Evolutionary conservation across 2,888 invertebrate genomes (phyloP).

Genomic region (Cancer borealis): DNA sequence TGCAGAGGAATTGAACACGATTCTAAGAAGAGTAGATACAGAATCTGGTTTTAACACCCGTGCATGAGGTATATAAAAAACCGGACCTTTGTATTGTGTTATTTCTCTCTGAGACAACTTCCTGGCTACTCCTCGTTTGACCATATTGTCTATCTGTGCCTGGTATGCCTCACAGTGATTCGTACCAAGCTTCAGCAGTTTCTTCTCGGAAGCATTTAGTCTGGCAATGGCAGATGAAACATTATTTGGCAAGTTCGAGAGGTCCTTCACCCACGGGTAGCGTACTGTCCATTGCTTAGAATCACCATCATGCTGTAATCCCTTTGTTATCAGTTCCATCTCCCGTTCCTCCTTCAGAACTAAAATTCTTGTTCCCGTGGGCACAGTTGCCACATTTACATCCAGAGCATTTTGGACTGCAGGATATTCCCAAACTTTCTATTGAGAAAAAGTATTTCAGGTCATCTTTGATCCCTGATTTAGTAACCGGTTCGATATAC

Average conservation of each 20-base stretch:
- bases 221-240: slow-evolving; percentile 6
- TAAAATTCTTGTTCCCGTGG: not conserved
- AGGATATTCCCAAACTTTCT: not conserved
- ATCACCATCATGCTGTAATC: not conserved
- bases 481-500: not conserved
- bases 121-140: not conserved
- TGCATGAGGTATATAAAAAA: not conserved
- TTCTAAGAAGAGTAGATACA: no score
- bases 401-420: not conserved
- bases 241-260: not conserved
- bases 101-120: not conserved
- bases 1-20: no score
- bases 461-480: not conserved
- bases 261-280: not conserved
- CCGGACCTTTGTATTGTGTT: not conserved
- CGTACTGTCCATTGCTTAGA: not conserved
- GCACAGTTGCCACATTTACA: slow-evolving; percentile 13
- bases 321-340: not conserved
- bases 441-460: not conserved
- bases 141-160: slow-evolving; percentile 18
- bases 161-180: not conserved
- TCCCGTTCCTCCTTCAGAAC: slow-evolving; percentile 3
- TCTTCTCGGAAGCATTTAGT: not conserved
- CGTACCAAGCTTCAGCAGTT: not conserved
- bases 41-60: not conserved